These are phyloP conservation scores for Lepidothrix coronata DNA, from an alignment of 2,113 vertebrate species.

Conservation along the genomic window DNA sequence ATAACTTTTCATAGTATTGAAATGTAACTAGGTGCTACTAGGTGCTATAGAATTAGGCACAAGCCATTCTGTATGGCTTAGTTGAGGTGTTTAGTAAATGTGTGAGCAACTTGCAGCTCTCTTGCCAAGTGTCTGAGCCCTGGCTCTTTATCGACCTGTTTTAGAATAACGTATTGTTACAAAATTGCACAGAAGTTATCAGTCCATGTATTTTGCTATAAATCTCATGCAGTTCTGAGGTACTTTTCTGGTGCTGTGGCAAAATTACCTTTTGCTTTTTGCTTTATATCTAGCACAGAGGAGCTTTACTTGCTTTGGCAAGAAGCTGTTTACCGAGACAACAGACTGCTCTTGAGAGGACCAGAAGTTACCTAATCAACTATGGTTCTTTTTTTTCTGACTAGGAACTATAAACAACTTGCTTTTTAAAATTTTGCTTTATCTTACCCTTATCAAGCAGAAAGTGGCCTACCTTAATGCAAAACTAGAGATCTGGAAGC, in stretches of 20 bases:
- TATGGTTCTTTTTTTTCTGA: neutral
- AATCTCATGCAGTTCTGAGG: neutral
- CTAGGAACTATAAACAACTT: neutral
- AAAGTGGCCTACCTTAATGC: neutral
- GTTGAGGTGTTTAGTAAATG: neutral
- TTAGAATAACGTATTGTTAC: accelerated
- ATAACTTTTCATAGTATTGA: neutral
- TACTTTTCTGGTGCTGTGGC: neutral
- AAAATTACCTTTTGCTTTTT: neutral
- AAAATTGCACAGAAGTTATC: neutral
- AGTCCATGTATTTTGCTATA: neutral
- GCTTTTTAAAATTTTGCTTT: neutral
- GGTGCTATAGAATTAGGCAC: neutral
- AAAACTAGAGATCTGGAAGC: neutral
- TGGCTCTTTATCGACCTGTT: neutral
- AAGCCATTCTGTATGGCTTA: neutral
- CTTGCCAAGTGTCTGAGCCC: neutral
- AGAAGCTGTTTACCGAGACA: neutral
- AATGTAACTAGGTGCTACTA: neutral
- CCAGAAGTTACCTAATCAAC: neutral
- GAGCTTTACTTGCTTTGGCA: neutral
- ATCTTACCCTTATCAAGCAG: neutral
- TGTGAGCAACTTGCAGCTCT: neutral
- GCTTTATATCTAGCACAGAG: neutral
- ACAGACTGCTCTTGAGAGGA: neutral